These are phyloP conservation scores for Pristionchus entomophagus DNA, from an alignment of 2,888 invertebrate genomes.

Conservation along the genomic window DNA sequence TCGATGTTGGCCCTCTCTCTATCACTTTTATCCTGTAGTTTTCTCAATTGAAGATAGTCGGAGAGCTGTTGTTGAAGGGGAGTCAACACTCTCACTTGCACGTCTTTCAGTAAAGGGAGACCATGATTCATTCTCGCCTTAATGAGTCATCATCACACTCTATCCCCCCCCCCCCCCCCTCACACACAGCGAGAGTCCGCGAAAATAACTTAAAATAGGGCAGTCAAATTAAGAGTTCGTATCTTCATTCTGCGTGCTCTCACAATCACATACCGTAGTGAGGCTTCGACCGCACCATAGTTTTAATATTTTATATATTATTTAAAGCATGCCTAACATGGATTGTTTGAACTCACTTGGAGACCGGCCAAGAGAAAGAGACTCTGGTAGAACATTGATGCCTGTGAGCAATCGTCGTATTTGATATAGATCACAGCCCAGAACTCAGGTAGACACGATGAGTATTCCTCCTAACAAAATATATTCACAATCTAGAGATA, in stretches of 20 bases:
- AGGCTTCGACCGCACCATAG: neutral
- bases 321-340: neutral
- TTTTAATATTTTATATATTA: neutral
- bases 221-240: too few species aligned
- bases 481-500: neutral
- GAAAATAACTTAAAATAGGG: too few species aligned
- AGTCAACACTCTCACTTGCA: neutral
- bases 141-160: neutral
- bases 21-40: constrained; percentile 11
- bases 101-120: neutral
- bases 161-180: too few species aligned
- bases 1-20: neutral
- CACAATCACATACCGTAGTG: too few species aligned
- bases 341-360: neutral
- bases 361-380: constrained; percentile 26
- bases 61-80: constrained; percentile 32
- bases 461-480: constrained; percentile 2
- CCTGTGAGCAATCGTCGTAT: constrained; percentile 32
- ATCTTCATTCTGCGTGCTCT: too few species aligned
- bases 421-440: constrained; percentile 21
- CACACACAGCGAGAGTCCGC: too few species aligned
- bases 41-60: constrained; percentile 38
- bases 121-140: constrained; percentile 13
- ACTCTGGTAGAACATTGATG: constrained; percentile 45
- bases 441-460: constrained; percentile 20